Percentiles rank a stretch among this genome's conserved stretches.
Conservation (phyloP, 2,113 vertebrate genomes). For the Amblyornis subalaris region DNA sequence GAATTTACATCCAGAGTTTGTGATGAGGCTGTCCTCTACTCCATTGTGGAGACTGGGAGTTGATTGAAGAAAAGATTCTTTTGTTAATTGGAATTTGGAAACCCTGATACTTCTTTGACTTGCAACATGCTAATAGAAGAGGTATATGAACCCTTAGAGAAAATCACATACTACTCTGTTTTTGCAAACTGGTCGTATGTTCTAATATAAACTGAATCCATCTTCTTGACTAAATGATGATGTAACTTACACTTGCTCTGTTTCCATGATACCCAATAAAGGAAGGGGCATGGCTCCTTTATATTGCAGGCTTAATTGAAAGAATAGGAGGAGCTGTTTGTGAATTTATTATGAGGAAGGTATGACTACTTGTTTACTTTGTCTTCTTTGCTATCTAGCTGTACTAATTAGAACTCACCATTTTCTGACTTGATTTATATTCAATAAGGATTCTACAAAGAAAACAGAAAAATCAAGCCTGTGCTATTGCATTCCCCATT, state of each 20-base stretch:
- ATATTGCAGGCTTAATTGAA: background rate
- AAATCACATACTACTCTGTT: background rate
- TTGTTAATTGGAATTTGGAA: background rate
- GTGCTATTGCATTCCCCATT: background rate
- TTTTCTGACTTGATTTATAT: constrained; percentile 34
- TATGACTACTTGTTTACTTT: background rate
- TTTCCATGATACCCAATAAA: background rate
- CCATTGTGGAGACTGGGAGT: background rate
- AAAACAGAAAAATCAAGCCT: background rate
- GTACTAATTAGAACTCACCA: constrained; percentile 3
- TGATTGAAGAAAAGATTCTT: background rate
- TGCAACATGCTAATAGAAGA: background rate
- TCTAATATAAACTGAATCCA: background rate
- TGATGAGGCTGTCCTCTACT: background rate
- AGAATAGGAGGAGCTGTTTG: background rate
- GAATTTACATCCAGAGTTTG: background rate
- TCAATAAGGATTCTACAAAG: background rate
- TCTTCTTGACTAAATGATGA: background rate
- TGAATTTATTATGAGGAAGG: background rate
- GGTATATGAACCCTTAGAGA: background rate
- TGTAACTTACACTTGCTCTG: background rate
- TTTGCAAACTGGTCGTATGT: background rate
- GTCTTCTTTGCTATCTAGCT: background rate
- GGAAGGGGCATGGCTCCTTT: background rate
- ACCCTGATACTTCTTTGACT: background rate